Conservation (phyloP, 2,888 invertebrate species). For the Helleia helle region DNA sequence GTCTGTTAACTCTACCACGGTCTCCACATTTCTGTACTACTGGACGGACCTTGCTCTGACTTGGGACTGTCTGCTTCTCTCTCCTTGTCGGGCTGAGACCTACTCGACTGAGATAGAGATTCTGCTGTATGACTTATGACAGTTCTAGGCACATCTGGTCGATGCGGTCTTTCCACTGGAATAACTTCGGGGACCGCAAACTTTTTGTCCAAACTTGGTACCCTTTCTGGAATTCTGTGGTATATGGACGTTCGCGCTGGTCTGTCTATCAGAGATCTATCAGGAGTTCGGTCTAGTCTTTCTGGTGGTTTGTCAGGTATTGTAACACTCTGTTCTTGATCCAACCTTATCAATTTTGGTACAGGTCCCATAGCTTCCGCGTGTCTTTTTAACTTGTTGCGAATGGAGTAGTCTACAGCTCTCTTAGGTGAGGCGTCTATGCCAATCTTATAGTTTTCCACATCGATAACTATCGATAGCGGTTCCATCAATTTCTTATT, state of each 20-base stretch:
- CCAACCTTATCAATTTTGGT: conserved; percentile 41
- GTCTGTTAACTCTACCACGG: conserved; percentile 41
- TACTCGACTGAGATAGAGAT: conserved; percentile 44
- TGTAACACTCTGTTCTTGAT: conserved; percentile 28
- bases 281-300: conserved; percentile 14
- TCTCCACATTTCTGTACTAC: conserved; percentile 60
- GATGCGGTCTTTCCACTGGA: conserved; percentile 19
- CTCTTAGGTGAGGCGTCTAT: conserved; percentile 64
- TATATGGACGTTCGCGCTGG: conserved; percentile 8
- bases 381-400: conserved; percentile 53
- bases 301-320: conserved; percentile 21
- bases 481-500: conserved; percentile 60
- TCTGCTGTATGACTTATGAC: conserved; percentile 64
- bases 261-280: conserved; percentile 15
- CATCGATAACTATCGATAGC: conserved; percentile 61
- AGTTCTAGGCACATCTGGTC: conserved; percentile 30
- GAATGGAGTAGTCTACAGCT: conserved; percentile 60
- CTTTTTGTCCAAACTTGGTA: conserved; percentile 26
- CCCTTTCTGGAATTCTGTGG: conserved; percentile 46
- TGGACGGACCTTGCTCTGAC: conserved; percentile 46
- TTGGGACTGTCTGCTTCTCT: conserved; percentile 44
- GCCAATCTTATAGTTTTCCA: conserved; percentile 64
- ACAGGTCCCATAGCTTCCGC: conserved; percentile 42
- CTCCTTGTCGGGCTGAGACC: conserved; percentile 17
- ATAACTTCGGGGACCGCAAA: conserved; percentile 31